Conservation (phyloP, 2,797 vertebrate genomes). For the Callimico goeldii region DNA sequence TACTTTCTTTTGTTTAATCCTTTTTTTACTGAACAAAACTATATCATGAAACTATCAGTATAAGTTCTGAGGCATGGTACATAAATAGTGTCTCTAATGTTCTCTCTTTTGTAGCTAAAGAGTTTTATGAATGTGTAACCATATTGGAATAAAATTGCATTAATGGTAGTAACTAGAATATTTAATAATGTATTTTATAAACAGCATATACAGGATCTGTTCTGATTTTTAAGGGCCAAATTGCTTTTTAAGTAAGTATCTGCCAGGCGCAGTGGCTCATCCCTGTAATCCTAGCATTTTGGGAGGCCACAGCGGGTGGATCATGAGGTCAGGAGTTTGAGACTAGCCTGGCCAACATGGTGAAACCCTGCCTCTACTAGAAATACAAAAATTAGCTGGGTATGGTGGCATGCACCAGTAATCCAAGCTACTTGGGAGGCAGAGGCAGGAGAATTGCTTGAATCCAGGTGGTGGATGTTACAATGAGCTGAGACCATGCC, state of each 20-base stretch:
- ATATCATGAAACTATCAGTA: background rate
- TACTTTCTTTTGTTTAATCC: slow-evolving; percentile 14
- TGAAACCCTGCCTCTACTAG: too few relatives aligned
- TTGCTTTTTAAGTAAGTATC: background rate
- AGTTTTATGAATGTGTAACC: slow-evolving; percentile 60
- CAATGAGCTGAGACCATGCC: too few relatives aligned
- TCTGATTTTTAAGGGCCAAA: background rate
- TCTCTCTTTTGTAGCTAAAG: slow-evolving; percentile 16
- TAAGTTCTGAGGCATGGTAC: slow-evolving; percentile 11
- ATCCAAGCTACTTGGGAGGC: too few relatives aligned
- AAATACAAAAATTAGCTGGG: too few relatives aligned
- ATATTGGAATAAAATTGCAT: slow-evolving; percentile 48
- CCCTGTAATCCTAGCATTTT: too few relatives aligned
- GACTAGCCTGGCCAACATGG: too few relatives aligned
- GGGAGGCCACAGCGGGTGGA: too few relatives aligned
- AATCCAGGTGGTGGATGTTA: too few relatives aligned
- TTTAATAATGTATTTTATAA: slow-evolving; percentile 11
- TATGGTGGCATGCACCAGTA: too few relatives aligned
- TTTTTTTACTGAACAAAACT: background rate
- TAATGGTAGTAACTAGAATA: background rate
- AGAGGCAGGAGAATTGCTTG: too few relatives aligned
- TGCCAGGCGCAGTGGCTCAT: rapidly evolving
- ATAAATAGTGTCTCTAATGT: background rate
- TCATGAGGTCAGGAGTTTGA: too few relatives aligned
- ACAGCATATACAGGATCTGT: background rate